A percentile compares a stretch with the other conserved stretches of the same genome.
phyloP scores from a whole-genome alignment of 1,140 invertebrate genomes.

The Rhagoletis zephyria region DNA sequence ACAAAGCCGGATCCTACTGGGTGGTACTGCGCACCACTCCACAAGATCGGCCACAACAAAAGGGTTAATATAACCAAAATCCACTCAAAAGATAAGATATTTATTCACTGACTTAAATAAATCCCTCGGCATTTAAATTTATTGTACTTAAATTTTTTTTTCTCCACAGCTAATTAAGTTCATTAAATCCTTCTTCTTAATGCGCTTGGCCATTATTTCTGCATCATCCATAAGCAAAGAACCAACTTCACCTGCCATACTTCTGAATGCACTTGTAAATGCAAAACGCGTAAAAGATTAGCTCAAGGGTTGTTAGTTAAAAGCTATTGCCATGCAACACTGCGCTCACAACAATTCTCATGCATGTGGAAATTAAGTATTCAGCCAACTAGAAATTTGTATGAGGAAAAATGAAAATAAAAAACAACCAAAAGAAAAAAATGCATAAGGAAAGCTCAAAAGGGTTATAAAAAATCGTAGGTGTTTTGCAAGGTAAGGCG shows the following conservation, averaged over 20 bases:
- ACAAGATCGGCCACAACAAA: too few relatives aligned
- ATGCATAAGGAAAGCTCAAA: background rate
- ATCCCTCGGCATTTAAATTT: background rate
- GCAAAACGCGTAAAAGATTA: slow-evolving; percentile 72
- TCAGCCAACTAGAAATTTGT: background rate
- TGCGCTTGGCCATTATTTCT: background rate
- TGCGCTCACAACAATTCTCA: slow-evolving; percentile 34
- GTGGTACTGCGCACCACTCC: too few relatives aligned
- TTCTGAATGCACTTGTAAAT: slow-evolving; percentile 63
- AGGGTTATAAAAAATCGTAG: background rate
- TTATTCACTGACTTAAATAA: too few relatives aligned
- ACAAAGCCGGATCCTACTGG: too few relatives aligned
- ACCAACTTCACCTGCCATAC: background rate
- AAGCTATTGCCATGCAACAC: slow-evolving; percentile 40
- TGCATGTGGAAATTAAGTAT: slow-evolving; percentile 21
- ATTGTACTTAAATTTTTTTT: background rate
- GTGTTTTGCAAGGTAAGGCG: background rate
- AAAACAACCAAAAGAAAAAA: background rate
- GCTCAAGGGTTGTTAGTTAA: slow-evolving; percentile 64
- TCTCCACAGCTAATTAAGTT: background rate
- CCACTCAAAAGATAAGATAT: too few relatives aligned
- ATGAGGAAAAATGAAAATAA: too few relatives aligned
- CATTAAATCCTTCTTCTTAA: background rate
- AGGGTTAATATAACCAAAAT: too few relatives aligned
- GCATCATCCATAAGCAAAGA: background rate